Evolutionary conservation across 2,113 vertebrate genomes (phyloP).

Genomic region (Scortum barcoo): DNA sequence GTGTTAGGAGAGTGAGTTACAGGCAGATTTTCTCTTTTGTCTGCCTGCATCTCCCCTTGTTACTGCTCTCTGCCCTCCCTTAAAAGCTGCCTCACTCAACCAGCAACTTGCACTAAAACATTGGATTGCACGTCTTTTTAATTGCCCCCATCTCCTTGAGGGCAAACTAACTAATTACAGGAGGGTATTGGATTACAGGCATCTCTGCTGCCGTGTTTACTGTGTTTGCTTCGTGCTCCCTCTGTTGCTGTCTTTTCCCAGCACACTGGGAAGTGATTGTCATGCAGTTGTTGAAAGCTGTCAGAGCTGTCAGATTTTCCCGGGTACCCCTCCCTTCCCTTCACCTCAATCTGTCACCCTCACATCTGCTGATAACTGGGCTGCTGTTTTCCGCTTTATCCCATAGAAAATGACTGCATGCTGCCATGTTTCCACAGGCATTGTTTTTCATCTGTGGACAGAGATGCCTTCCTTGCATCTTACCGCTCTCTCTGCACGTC

Average conservation of each 20-base stretch:
- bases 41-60: background rate
- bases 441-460: background rate
- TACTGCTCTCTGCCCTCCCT: background rate
- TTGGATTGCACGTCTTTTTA: background rate
- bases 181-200: background rate
- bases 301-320: constrained; percentile 28
- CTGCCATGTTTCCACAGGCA: too few species aligned
- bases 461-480: background rate
- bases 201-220: constrained; percentile 7
- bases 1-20: constrained; percentile 2
- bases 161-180: constrained; percentile 1
- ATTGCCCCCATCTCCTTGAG: background rate
- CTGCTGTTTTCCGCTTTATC: background rate
- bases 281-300: constrained; percentile 45
- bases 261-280: constrained; percentile 9
- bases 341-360: background rate
- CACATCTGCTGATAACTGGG: constrained; percentile 1
- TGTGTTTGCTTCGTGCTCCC: constrained; percentile 7
- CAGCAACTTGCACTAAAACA: too few species aligned
- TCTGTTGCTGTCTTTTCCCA: constrained; percentile 23
- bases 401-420: too few species aligned
- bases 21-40: constrained; percentile 13
- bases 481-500: background rate
- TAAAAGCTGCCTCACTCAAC: too few species aligned
- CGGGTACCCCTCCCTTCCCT: constrained; percentile 1